phyloP scores from a whole-genome alignment of 2,113 vertebrate genomes.

The Pelecanus crispus region DNA sequence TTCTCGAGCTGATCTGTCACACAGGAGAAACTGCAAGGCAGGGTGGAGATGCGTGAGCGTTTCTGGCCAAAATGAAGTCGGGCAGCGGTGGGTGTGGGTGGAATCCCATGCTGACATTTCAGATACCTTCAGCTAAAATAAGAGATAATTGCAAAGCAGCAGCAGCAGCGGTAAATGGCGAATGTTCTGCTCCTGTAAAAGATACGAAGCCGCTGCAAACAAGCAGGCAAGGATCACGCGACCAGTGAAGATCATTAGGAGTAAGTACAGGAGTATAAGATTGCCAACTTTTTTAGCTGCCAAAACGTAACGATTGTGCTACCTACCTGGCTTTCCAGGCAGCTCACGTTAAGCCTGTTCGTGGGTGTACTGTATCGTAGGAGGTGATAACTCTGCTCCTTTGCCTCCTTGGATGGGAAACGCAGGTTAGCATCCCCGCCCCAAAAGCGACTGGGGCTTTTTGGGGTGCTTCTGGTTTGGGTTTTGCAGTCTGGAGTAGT shows the following conservation, averaged over 20 bases:
- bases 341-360: neutral
- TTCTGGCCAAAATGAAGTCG: neutral
- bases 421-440: neutral
- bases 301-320: neutral
- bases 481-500: neutral
- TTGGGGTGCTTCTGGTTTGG: neutral
- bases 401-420: neutral
- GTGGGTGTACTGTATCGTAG: neutral
- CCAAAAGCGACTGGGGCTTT: neutral
- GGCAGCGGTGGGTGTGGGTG: neutral
- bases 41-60: accelerated
- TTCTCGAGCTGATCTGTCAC: neutral
- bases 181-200: neutral
- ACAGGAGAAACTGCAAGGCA: neutral
- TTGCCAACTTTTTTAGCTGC: neutral
- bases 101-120: neutral
- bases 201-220: neutral
- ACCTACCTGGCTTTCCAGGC: neutral
- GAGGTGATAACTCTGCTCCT: neutral
- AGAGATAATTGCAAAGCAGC: neutral
- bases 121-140: neutral
- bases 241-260: neutral
- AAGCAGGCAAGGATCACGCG: neutral
- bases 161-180: neutral
- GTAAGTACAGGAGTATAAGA: neutral